phyloP scores from a whole-genome alignment of 1,140 invertebrate species.

The Brachionus rubens region DNA sequence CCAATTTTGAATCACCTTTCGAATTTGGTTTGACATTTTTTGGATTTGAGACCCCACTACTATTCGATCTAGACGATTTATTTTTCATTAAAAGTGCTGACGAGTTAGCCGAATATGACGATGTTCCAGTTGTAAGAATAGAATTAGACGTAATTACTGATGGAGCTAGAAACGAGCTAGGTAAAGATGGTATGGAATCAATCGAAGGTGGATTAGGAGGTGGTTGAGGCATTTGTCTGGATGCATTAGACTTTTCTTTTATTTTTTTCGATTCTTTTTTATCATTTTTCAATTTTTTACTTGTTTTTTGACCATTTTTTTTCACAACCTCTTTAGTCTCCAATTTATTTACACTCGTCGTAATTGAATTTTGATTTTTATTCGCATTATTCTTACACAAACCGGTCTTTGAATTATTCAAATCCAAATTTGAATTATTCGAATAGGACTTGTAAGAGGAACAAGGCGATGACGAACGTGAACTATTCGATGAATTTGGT shows the following conservation, averaged over 20 bases:
- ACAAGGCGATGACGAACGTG: slow-evolving; percentile 5
- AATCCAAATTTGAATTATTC: not conserved
- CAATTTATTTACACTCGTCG: not conserved
- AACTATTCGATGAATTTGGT: not conserved
- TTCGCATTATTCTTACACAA: not conserved
- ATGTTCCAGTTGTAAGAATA: not conserved
- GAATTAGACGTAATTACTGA: slow-evolving; percentile 22
- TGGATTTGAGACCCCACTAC: not conserved
- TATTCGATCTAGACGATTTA: slow-evolving; percentile 21
- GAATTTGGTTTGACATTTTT: not conserved
- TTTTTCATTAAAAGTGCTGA: slow-evolving; percentile 1
- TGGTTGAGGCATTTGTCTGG: not conserved
- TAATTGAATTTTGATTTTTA: not conserved
- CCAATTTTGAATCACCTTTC: slow-evolving; percentile 21
- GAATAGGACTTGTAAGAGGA: slow-evolving; percentile 21
- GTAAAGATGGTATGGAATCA: slow-evolving; percentile 31
- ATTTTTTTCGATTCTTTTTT: slow-evolving; percentile 35
- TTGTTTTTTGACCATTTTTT: not conserved
- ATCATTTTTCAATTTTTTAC: not conserved
- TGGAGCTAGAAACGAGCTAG: slow-evolving; percentile 7
- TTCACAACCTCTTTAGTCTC: not conserved
- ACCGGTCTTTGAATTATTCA: slow-evolving; percentile 23
- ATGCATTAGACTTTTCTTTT: not conserved
- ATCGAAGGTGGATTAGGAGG: slow-evolving; percentile 21
- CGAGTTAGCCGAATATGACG: slow-evolving; percentile 31